Evolutionary conservation across 2,888 invertebrate genomes (phyloP), one percentile per base, ranked within the genome.

Genomic region (Cylindroiulus punctatus): DNA sequence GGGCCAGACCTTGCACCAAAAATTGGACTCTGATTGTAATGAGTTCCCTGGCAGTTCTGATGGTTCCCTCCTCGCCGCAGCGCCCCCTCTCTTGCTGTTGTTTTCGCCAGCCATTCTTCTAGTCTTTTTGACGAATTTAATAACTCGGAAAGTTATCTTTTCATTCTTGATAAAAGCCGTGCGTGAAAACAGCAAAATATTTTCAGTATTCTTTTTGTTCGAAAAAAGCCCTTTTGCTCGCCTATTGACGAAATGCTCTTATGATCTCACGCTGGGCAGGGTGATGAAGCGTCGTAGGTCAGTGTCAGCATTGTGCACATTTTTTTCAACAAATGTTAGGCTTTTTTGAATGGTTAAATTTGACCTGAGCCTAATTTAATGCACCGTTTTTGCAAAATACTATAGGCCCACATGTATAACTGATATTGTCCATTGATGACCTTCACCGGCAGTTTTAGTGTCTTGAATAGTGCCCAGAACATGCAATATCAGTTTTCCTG

Each of bases 81-180:
- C 12, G 65, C 65, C 65, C 26, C 65, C 65, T 65, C 65, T 65
- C 65, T 26, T 26, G 65, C 65, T 65, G 65, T 65, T 65, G 65
- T 65, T 65, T 65, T 26, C 26, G 26, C 65, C 26, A 10, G 26
- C 65, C 26, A 26, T 65, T 65, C 26, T 65, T 65, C 65, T 26
- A 26, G 22, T 10, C n/a, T 65, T 47, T 65, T 65, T 65, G 26
- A 26, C 65, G 10, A 65, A 65, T 65, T 65, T 65, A 65, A 65
- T 65, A 65, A 65, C 65, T 65, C 65, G 65, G 65, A 65, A 65
- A 65, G 65, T 26, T 65, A 65, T 65, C 65, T 65, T 65, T 65
- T 65, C 65, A 26, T 65, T 65, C 0, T 26, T 26, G 26, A 65
- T 65, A 65, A 65, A 26, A 65, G 65, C 65, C 57, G 22, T 22